phyloP scores from a whole-genome alignment of 2,113 vertebrate species.

The Martes martes region DNA sequence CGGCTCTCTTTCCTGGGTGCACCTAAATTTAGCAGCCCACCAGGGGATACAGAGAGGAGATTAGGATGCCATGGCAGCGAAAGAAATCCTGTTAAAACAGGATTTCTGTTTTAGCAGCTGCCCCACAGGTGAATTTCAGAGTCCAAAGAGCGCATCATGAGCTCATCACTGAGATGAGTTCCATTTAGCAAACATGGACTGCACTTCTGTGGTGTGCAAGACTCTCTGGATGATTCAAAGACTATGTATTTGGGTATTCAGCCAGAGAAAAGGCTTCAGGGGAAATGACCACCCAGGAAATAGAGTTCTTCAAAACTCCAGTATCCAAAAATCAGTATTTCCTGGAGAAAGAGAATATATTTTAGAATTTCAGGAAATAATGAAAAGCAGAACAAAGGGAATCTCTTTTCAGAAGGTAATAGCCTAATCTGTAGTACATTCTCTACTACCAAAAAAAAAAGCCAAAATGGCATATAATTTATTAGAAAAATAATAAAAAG shows the following conservation, averaged over 20 bases:
- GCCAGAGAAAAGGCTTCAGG: not conserved
- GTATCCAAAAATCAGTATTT: not conserved
- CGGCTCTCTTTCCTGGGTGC: not conserved
- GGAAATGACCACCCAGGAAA: not conserved
- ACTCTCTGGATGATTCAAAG: not conserved
- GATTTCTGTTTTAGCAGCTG: not conserved
- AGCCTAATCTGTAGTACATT: not conserved
- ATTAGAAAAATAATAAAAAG: not conserved
- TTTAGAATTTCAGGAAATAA: constrained; percentile 38
- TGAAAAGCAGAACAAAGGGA: not conserved
- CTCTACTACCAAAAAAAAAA: not conserved
- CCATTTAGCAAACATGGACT: not conserved
- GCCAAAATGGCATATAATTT: not conserved
- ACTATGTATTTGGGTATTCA: not conserved
- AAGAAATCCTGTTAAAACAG: not conserved
- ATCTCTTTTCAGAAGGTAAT: not conserved
- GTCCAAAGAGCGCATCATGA: not conserved
- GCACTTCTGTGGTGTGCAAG: not conserved
- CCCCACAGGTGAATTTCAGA: not conserved
- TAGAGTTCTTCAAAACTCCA: constrained; percentile 10
- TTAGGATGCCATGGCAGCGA: not conserved
- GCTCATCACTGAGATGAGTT: not conserved
- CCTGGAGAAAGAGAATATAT: constrained; percentile 14
- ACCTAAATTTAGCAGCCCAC: not conserved
- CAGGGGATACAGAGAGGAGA: not conserved